phyloP scores from a whole-genome alignment of 2,113 vertebrate genomes.

The Argyrosomus japonicus region DNA sequence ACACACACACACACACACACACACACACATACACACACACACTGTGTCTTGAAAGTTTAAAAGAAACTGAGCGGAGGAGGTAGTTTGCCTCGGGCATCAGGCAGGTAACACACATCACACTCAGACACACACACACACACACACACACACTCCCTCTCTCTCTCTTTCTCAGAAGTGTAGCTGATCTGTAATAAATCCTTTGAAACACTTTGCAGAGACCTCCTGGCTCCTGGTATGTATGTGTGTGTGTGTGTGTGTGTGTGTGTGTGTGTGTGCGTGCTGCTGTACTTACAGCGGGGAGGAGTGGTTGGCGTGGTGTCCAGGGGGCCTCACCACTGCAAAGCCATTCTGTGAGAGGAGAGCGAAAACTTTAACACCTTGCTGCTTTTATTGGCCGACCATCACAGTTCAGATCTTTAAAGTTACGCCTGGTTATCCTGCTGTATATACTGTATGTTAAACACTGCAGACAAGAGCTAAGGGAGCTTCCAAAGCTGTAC shows the following conservation, averaged over 20 bases:
- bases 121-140: constrained; percentile 26
- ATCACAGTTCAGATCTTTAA: constrained; percentile 1
- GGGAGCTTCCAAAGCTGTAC: neutral
- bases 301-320: constrained; percentile 91
- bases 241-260: constrained; percentile 8
- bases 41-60: constrained; percentile 54
- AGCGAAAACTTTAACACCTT: constrained; percentile 40
- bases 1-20: neutral
- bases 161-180: constrained; percentile 47
- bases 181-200: constrained; percentile 66
- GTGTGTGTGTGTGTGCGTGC: constrained; percentile 8
- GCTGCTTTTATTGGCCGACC: neutral
- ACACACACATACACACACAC: constrained; percentile 24
- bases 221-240: constrained; percentile 58
- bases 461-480: neutral
- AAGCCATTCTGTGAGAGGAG: constrained; percentile 90
- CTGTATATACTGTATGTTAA: neutral
- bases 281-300: constrained; percentile 89
- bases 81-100: constrained; percentile 52
- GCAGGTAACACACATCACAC: constrained; percentile 62
- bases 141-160: neutral
- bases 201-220: constrained; percentile 67
- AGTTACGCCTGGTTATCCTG: neutral
- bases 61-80: constrained; percentile 51
- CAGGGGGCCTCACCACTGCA: constrained; percentile 93